Percentiles rank a stretch among this genome's conserved stretches.
Evolutionary conservation across 2,113 vertebrate genomes (phyloP).

Genomic region (Bolborhynchus lineola): DNA sequence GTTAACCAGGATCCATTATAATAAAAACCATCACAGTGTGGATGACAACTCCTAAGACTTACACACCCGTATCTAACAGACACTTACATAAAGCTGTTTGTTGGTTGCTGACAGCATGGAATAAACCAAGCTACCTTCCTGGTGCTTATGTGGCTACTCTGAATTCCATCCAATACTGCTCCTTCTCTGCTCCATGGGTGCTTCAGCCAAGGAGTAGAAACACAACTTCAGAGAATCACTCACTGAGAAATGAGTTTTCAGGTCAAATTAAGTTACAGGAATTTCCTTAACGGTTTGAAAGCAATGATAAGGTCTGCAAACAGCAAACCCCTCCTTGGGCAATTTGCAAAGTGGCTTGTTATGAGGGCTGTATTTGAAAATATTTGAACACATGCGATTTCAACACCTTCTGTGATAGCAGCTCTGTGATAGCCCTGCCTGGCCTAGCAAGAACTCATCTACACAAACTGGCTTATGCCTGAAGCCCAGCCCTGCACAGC

Average conservation of each 20-base stretch:
- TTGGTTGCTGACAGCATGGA: background rate
- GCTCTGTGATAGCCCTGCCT: background rate
- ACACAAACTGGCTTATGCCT: fast-evolving
- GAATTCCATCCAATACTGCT: background rate
- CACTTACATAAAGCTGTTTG: background rate
- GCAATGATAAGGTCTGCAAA: background rate
- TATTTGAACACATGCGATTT: background rate
- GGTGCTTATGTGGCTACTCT: background rate
- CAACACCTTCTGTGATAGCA: background rate
- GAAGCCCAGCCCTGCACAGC: background rate
- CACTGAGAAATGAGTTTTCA: background rate
- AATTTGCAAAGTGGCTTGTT: background rate
- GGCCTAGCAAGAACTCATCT: background rate
- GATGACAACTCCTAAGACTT: background rate
- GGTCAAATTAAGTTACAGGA: background rate
- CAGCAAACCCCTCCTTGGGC: background rate
- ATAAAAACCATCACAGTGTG: background rate
- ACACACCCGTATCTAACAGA: background rate
- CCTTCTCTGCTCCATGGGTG: background rate
- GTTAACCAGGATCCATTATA: background rate
- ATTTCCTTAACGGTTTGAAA: background rate
- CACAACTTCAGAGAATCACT: background rate
- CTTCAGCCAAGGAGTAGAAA: background rate
- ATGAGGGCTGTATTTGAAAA: background rate
- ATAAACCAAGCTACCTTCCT: background rate